Evolutionary conservation across 2,113 vertebrate genomes (phyloP).

Genomic region (Acrocephalus arundinaceus): DNA sequence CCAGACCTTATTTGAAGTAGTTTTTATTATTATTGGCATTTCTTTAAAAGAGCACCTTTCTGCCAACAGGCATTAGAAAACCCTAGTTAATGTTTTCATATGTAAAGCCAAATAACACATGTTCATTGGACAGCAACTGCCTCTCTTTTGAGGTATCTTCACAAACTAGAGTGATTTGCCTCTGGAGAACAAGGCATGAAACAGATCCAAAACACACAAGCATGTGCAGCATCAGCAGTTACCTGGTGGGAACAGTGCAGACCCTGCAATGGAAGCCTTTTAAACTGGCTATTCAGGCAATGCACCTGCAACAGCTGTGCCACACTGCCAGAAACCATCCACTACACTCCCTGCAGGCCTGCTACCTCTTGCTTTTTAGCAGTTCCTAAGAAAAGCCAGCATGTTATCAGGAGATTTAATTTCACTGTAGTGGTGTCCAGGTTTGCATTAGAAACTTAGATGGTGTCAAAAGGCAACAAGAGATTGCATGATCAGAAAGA

Average conservation of each 20-base stretch:
- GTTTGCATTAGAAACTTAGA: not conserved
- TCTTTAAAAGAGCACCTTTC: conserved; percentile 39
- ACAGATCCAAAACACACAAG: conserved; percentile 11
- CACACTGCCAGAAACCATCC: not conserved
- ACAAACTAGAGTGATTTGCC: not conserved
- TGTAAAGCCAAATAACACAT: conserved; percentile 33
- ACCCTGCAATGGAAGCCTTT: not conserved
- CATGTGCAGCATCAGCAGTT: conserved; percentile 3
- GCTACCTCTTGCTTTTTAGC: not conserved
- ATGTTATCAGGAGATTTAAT: not conserved
- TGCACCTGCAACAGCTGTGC: not conserved
- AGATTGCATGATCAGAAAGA: not conserved
- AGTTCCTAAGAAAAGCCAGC: not conserved
- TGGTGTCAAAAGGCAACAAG: not conserved
- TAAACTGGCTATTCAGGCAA: not conserved
- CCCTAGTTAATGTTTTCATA: conserved; percentile 18
- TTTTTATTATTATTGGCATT: conserved; percentile 56
- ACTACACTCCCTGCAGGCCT: not conserved
- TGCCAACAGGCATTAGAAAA: conserved; percentile 46
- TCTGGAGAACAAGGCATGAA: not conserved
- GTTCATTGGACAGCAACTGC: conserved; percentile 24
- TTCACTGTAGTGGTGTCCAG: not conserved
- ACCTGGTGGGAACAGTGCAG: not conserved
- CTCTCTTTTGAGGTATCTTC: conserved; percentile 29
- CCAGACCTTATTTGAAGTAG: conserved; percentile 50